phyloP scores from a whole-genome alignment of 2,888 invertebrate species.

The Dexiosoma caninum region DNA sequence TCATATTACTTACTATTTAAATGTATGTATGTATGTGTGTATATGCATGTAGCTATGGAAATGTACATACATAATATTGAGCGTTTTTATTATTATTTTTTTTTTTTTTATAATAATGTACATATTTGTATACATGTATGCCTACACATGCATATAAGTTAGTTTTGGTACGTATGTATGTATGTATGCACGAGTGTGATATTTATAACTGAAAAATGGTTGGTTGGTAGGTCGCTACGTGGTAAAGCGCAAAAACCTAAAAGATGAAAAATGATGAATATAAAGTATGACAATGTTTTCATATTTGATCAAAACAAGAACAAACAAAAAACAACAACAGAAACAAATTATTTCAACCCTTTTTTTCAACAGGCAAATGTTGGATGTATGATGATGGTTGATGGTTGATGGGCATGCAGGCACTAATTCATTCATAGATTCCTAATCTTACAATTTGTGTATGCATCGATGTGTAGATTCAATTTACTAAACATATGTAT shows the following conservation, averaged over 20 bases:
- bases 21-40: background rate
- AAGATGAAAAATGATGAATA: constrained; percentile 33
- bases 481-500: background rate
- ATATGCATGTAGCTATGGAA: background rate
- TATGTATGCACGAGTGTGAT: background rate
- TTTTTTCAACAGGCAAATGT: constrained; percentile 18
- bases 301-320: constrained; percentile 10
- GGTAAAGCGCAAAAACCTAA: background rate
- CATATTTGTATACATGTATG: too few species aligned
- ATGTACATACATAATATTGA: too few species aligned
- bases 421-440: constrained; percentile 30
- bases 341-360: constrained; percentile 28
- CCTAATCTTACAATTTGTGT: background rate
- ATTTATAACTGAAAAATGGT: constrained; percentile 19
- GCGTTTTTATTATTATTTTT: too few species aligned
- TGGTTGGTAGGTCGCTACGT: constrained; percentile 11
- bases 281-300: constrained; percentile 48
- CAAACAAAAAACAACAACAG: background rate
- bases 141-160: too few species aligned
- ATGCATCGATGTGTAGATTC: too few species aligned
- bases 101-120: too few species aligned
- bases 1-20: constrained; percentile 20
- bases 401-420: constrained; percentile 14
- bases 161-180: background rate
- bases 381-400: constrained; percentile 22